Evolutionary conservation across 2,888 invertebrate species (phyloP), one percentile per base, ranked within the genome.

Genomic region (Agrilus cyanescens): DNA sequence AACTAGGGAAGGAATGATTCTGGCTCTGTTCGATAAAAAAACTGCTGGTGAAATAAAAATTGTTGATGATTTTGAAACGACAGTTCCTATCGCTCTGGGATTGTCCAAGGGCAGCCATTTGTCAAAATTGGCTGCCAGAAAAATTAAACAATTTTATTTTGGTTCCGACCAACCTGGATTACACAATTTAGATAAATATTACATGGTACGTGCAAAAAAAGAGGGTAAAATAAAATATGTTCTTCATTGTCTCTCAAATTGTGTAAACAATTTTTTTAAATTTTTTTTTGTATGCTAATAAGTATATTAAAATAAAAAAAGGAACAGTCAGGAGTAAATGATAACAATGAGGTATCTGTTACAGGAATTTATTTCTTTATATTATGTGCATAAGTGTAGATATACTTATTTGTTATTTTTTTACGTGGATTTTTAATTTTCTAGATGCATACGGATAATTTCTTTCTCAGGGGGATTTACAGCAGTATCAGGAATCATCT

Each of bases 401-500:
- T 20, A 6, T 20, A 5, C 6, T 4, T 5, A 10, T 25, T 25
- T 25, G 25, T 25, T 3, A 1, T 10, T 20, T 20, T 7, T 7
- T 20, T 25, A n/a, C 25, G 4, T 25, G 25, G 10, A 37, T 38
- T 46, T 35, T 35, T 12, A 36, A 47, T 46, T 25, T 61, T 60
- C 34, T 50, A 65, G 65, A 43, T 65, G 13, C 57, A 60, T 45
- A 55, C 60, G 5, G 65, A 65, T 41, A 52, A 52, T 8, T 54
- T 57, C 29, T 65, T 65, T 40, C 46, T 56, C 25, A 38, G 52
- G 25, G 53, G 54, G 18, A 50, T 61, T 7, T 45, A 53, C 6
- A 51, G 49, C 4, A 44, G 57, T 10, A 50, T 57, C 2, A 51
- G 45, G 43, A 41, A 50, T 8, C 60, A 59, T 36, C 33, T 50